Base-by-base conservation (phyloP, 2,888 invertebrate genomes). In the Cantharis flavilabris region DNA sequence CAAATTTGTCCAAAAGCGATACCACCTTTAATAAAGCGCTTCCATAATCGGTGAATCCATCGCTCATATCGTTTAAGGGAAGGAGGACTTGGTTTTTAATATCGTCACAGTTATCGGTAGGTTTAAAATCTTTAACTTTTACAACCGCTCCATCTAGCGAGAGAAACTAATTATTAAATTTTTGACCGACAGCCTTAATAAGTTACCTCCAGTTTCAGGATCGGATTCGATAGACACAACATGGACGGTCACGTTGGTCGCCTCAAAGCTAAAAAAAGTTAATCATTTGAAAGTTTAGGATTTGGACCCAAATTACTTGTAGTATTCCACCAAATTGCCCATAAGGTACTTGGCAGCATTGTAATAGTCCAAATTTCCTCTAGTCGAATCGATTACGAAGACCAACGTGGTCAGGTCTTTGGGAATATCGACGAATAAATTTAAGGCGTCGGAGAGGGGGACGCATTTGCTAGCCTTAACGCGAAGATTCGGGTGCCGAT, bases 331-430 rank as follows among this genome's bases (percentile, higher is more conserved):
- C 5, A 75, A 71, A 23, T 75, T 30, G 10, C 62, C 71, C 3
- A 75, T 33, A 13, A 75, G 14, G 18, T 14, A 75, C 30, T 75
- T 75, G 13, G 70, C 16, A 20, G 75, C 71, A 16, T 73, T 63
- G n/a, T 73, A 73, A 69, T 73, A 33, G 3, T 10, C 14, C 2
- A 62, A 23, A 9, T 63, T 62, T 16, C 33, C 63, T 26, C 28
- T 62, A 9, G 73, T 70, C 11, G 73, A 73, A 73, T 73, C 73
- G 5, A 73, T 62, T 11, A 73, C 14, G 28, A 73, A 73, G 9
- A n/a, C 16, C 16, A 73, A 26, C 11, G 67, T 10, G 14, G 72
- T 5, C 62, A 23, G 49, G 3, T 14, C 67, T 30, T 33, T 10
- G 10, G 72, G 33, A 33, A 67, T 67, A 23, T 67, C 18, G 1